Percentiles rank a stretch among this genome's conserved stretches.
Conservation (phyloP, 1,140 invertebrate species). For the Diachasma alloeum region DNA sequence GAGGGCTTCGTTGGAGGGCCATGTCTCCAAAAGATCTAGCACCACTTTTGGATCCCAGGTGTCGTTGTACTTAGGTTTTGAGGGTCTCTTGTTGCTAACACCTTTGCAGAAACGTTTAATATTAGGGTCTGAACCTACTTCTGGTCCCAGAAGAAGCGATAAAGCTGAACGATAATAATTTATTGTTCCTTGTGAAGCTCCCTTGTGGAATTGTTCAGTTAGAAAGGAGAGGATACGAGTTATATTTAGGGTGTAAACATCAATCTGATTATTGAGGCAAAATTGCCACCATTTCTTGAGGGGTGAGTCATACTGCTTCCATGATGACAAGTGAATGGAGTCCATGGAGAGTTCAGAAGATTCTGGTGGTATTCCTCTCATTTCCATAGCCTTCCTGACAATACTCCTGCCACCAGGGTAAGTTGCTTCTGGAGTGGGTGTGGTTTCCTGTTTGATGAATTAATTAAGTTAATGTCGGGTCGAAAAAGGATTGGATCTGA, state of each 20-base stretch:
- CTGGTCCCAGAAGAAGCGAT: conserved; percentile 1
- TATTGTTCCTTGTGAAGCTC: conserved; percentile 18
- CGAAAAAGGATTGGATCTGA: conserved; percentile 18
- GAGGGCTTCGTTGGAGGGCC: conserved; percentile 16
- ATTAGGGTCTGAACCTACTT: conserved; percentile 25
- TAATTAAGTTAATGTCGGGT: conserved; percentile 25
- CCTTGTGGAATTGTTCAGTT: background rate
- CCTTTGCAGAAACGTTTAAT: conserved; percentile 41
- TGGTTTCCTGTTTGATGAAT: conserved; percentile 22
- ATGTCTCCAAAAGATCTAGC: conserved; percentile 23
- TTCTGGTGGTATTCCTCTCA: conserved; percentile 12
- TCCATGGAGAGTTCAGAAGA: conserved; percentile 10
- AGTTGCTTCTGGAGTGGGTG: conserved; percentile 21
- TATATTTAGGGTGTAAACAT: background rate
- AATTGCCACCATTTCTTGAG: conserved; percentile 28
- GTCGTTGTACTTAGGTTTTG: conserved; percentile 33
- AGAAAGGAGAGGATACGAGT: background rate
- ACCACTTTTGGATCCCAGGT: conserved; percentile 40
- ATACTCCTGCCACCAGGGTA: conserved; percentile 29
- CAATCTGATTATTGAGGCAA: background rate
- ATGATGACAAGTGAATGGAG: conserved; percentile 21
- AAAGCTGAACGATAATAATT: conserved; percentile 30
- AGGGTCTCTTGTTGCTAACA: conserved; percentile 31
- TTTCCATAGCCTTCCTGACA: conserved; percentile 27
- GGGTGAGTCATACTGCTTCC: background rate